Conservation (phyloP, 2,797 vertebrate species). For the Cyprinodon diabolis region DNA sequence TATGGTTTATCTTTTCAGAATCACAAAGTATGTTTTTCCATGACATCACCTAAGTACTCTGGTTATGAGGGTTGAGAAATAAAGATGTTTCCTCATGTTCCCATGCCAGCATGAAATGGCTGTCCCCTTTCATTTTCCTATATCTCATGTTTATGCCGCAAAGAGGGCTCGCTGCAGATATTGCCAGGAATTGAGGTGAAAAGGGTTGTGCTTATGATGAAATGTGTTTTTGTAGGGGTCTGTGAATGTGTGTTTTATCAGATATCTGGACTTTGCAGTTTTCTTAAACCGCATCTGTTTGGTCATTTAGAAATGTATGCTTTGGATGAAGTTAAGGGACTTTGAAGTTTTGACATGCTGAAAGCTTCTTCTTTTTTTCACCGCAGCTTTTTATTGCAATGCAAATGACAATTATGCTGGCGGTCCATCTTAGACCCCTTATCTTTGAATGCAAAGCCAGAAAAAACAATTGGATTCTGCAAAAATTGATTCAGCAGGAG, state of each 20-base stretch:
- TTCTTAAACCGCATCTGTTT: slow-evolving; percentile 47
- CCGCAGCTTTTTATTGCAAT: slow-evolving; percentile 56
- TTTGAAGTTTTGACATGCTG: slow-evolving; percentile 55
- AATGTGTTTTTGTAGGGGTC: slow-evolving; percentile 29
- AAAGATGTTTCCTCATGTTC: slow-evolving; percentile 60
- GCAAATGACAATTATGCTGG: slow-evolving; percentile 69
- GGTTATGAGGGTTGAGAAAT: slow-evolving; percentile 39
- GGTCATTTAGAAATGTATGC: slow-evolving; percentile 45
- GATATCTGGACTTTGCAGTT: slow-evolving; percentile 30
- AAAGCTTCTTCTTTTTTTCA: slow-evolving; percentile 34
- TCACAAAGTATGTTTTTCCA: slow-evolving; percentile 51
- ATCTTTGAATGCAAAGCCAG: slow-evolving; percentile 53
- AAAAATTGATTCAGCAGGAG: slow-evolving; percentile 56
- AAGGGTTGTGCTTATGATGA: slow-evolving; percentile 62
- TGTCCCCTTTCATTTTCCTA: slow-evolving; percentile 65
- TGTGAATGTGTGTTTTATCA: slow-evolving; percentile 1
- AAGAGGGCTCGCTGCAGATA: slow-evolving; percentile 50
- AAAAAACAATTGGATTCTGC: slow-evolving; percentile 65
- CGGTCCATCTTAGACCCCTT: slow-evolving; percentile 59
- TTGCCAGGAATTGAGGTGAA: slow-evolving; percentile 58
- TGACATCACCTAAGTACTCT: slow-evolving; percentile 72
- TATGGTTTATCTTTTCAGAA: slow-evolving; percentile 50
- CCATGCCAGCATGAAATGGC: slow-evolving; percentile 54
- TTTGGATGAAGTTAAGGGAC: slow-evolving; percentile 51
- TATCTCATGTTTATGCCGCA: slow-evolving; percentile 67